phyloP scores from a whole-genome alignment of 2,113 vertebrate species.

The Hymenochirus boettgeri region DNA sequence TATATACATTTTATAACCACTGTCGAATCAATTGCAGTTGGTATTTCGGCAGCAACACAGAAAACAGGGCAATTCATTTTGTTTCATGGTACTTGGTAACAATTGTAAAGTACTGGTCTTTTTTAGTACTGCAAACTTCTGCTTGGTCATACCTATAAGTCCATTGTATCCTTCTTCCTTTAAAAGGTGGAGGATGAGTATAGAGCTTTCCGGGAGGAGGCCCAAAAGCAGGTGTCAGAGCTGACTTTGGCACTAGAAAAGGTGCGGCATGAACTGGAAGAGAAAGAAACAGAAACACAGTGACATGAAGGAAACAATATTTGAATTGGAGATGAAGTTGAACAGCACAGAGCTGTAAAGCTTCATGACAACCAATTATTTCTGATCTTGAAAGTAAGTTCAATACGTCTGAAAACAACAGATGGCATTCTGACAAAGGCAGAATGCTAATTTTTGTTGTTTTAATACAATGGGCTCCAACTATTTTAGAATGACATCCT shows the following conservation, averaged over 20 bases:
- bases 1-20: too few relatives aligned
- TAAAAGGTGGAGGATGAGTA: conserved; percentile 83
- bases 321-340: conserved; percentile 94
- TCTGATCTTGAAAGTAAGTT: conserved; percentile 89
- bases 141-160: too few relatives aligned
- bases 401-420: background rate
- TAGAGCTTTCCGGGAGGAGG: conserved; percentile 80
- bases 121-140: too few relatives aligned
- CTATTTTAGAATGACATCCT: too few relatives aligned
- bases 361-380: conserved; percentile 92
- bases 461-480: too few relatives aligned
- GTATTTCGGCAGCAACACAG: too few relatives aligned
- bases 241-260: conserved; percentile 80
- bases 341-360: conserved; percentile 90
- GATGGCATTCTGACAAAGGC: conserved; percentile 7
- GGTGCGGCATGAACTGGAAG: conserved; percentile 76
- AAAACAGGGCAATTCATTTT: too few relatives aligned
- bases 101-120: too few relatives aligned
- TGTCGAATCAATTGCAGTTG: too few relatives aligned
- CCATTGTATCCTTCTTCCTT: too few relatives aligned
- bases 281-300: conserved; percentile 85
- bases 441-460: too few relatives aligned
- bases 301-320: conserved; percentile 95
- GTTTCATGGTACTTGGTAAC: too few relatives aligned
- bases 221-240: conserved; percentile 80